Evolutionary conservation across 2,888 invertebrate genomes (phyloP).

Genomic region (Hermodice carunculata): DNA sequence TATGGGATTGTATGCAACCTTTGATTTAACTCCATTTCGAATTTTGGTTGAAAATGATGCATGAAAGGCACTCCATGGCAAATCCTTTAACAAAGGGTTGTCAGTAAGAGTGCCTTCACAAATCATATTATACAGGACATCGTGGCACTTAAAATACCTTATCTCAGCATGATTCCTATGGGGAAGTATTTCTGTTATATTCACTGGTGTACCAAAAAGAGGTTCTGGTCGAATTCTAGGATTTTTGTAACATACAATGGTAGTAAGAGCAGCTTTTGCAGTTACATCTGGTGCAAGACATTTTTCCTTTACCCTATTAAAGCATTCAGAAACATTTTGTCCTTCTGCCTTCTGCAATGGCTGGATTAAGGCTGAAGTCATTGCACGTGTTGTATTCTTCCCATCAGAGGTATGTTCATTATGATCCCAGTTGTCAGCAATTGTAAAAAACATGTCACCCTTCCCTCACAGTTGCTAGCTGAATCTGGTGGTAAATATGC

Average conservation of each 20-base stretch:
- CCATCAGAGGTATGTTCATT: conserved; percentile 7
- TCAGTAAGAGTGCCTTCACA: no score
- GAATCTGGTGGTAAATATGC: conserved; percentile 5
- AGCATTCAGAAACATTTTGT: no score
- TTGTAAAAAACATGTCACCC: no score
- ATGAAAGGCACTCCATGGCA: no score
- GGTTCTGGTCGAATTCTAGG: background rate
- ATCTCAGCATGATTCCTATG: no score
- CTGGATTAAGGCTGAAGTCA: background rate
- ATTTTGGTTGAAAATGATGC: no score
- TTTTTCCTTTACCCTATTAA: no score
- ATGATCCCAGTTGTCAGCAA: background rate
- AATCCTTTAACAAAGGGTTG: no score
- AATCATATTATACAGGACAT: no score
- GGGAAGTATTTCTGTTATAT: background rate
- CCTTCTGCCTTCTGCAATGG: background rate
- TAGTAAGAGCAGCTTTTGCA: background rate
- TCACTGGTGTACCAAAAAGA: background rate
- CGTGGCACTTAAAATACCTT: no score
- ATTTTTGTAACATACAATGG: background rate
- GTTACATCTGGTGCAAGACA: no score
- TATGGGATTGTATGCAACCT: background rate
- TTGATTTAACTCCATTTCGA: background rate
- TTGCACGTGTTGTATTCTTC: background rate
- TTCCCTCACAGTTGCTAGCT: background rate